Base-by-base conservation (phyloP, 2,888 invertebrate species). In the Dicranocentrus wangi region DNA sequence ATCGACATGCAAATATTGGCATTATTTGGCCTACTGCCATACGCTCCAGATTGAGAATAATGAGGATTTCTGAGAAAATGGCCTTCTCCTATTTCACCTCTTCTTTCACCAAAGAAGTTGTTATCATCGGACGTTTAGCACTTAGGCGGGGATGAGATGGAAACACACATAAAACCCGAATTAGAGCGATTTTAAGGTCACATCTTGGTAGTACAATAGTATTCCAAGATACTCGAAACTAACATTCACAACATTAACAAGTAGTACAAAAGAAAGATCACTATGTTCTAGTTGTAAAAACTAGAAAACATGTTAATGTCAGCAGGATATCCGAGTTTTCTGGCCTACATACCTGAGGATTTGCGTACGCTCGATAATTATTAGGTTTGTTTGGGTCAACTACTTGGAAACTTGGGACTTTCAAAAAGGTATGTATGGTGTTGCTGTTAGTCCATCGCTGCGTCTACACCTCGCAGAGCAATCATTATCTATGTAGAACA, bases 291-390 rank as follows among this genome's bases (percentile, higher is more conserved):
- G 19, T 51, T 51, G 17, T 15, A 8, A n/a, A n/a, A n/a, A n/a
- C n/a, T n/a, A n/a, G n/a, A n/a, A n/a, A n/a, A n/a, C n/a, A n/a
- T n/a, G n/a, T n/a, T n/a, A n/a, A n/a, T n/a, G n/a, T n/a, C n/a
- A n/a, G n/a, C n/a, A n/a, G n/a, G 47, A n/a, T 71, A 58, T 71
- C 39, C 71, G 61, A 61, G 39, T 61, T 71, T 61, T 19, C 32
- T 71, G 71, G 47, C 71, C 71, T 71, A 61, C 60, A 71, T 71
- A 71, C 61, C 47, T 71, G 71, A 61, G 71, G 70, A 70, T 58
- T 55, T 55, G 55, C 25, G 25, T 10, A 55, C 21, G 55, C 19
- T n/a, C 17, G 2, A 55, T 17, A 55, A 25, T 55, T 19, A 8
- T 21, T 19, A 19, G 19, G 51, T 8, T 51, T 51, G 17, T n/a